Percentiles rank a stretch among this genome's conserved stretches.
These are phyloP conservation scores for Hemithea aestivaria DNA, from an alignment of 2,888 invertebrate genomes.

Conservation along the genomic window DNA sequence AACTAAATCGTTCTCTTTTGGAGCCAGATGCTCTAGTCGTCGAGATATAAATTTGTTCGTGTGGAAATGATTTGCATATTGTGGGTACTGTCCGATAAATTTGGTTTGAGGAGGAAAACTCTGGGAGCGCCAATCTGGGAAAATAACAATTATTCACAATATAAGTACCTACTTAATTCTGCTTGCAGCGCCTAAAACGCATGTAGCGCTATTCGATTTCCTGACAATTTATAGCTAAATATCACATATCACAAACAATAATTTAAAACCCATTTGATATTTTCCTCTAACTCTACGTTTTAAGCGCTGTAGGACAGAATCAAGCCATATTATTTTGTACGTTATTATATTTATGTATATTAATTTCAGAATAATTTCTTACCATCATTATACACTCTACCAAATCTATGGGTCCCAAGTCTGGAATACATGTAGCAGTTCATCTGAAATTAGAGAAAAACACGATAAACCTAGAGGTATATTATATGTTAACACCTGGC, in stretches of 20 bases:
- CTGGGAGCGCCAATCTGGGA: conserved; percentile 17
- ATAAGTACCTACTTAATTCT: no score
- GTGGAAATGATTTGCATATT: conserved; percentile 18
- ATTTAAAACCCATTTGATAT: no score
- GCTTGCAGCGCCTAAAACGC: no score
- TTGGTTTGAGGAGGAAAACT: conserved; percentile 13
- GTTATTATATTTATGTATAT: no score
- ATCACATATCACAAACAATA: no score
- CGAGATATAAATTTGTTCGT: conserved; percentile 27
- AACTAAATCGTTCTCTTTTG: conserved; percentile 51
- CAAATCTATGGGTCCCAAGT: conserved; percentile 32
- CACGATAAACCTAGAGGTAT: no score
- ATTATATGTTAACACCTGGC: neutral
- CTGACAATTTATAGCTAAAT: no score
- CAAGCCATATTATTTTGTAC: no score
- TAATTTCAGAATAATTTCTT: conserved; percentile 14
- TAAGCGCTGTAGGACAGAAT: no score
- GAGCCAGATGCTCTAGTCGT: conserved; percentile 26
- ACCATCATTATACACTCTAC: conserved; percentile 46
- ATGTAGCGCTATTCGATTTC: no score
- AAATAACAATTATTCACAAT: no score
- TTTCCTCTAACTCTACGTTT: no score
- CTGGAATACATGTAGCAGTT: conserved; percentile 56
- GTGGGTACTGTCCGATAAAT: conserved; percentile 11
- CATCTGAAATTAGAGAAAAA: conserved; percentile 46